These are phyloP conservation scores for Agrotis clavis DNA, from an alignment of 2,888 invertebrate genomes.

Conservation along the genomic window DNA sequence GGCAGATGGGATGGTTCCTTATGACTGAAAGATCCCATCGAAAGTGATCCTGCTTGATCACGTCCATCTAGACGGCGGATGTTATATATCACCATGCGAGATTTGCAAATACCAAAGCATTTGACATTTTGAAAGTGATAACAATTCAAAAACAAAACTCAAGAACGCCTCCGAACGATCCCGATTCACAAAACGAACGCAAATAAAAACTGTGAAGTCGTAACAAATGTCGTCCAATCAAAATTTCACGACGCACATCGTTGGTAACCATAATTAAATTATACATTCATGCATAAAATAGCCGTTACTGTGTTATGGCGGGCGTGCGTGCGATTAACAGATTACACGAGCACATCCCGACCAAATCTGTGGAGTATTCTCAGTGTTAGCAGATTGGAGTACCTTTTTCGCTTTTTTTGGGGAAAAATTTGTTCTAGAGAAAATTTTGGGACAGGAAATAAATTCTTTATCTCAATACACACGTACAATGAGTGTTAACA, in stretches of 20 bases:
- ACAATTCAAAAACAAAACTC: constrained; percentile 38
- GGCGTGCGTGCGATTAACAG: constrained; percentile 65
- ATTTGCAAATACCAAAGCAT: not conserved
- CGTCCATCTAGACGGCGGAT: too few relatives aligned
- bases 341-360: constrained; percentile 60
- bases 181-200: constrained; percentile 35
- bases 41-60: too few relatives aligned
- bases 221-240: constrained; percentile 73
- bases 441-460: too few relatives aligned
- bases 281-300: constrained; percentile 82
- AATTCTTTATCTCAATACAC: too few relatives aligned
- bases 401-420: too few relatives aligned
- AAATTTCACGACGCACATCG: constrained; percentile 67
- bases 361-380: constrained; percentile 58
- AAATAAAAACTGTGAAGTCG: constrained; percentile 61
- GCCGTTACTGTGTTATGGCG: constrained; percentile 68
- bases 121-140: constrained; percentile 34
- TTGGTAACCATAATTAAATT: constrained; percentile 79
- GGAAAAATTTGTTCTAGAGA: too few relatives aligned
- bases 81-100: not conserved
- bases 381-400: constrained; percentile 1
- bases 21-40: too few relatives aligned
- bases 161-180: constrained; percentile 33
- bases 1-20: too few relatives aligned
- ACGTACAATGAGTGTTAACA: too few relatives aligned